Base-by-base conservation (phyloP, 1,140 invertebrate genomes). In the Drosophila paulistorum region DNA sequence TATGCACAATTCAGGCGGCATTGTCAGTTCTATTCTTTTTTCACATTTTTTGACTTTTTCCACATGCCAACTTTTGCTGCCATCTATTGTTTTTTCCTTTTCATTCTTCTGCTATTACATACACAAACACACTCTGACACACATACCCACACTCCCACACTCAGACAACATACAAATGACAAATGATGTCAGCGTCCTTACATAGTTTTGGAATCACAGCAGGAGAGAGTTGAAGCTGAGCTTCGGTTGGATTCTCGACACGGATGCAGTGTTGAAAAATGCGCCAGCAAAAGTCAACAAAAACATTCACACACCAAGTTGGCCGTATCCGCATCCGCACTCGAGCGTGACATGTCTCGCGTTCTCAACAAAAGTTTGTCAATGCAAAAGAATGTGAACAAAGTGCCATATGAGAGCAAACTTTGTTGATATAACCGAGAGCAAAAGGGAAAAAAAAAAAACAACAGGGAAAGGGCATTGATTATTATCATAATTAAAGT, bases 21-120 rank as follows among this genome's bases (percentile, higher is more conserved):
- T 78, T 83, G 75, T 83, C 83, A 82, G 83, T 79, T 68, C 68
- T 68, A 82, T 85, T 82, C 82, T 79, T 45, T 54, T 63, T 63
- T 77, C 63, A 33, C 23, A 60, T 72, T 78, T 78, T 72, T 78
- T 73, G 57, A 74, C 70, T 81, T 81, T 76, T 86, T 68, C 51
- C 82, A 82, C 79, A 87, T 87, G 83, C 75, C 82, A 86, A 86
- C 63, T 85, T 85, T 79, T 60, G 57, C 83, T 48, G 37, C 67
- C 14, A 71, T 83, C 82, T 78, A 77, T 85, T 85, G 83, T 82
- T 85, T 87, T 85, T 66, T 60, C 23, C 60, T 23, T 39, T 59
- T 17, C 35, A 37, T 33, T 20, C 26, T 33, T 41, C 59, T 62
- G 57, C 20, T 6, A 35, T 33, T 26, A 11, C 35, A 39, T 71